Evolutionary conservation across 1,140 invertebrate species (phyloP).

Genomic region (Drosophila kikkawai): DNA sequence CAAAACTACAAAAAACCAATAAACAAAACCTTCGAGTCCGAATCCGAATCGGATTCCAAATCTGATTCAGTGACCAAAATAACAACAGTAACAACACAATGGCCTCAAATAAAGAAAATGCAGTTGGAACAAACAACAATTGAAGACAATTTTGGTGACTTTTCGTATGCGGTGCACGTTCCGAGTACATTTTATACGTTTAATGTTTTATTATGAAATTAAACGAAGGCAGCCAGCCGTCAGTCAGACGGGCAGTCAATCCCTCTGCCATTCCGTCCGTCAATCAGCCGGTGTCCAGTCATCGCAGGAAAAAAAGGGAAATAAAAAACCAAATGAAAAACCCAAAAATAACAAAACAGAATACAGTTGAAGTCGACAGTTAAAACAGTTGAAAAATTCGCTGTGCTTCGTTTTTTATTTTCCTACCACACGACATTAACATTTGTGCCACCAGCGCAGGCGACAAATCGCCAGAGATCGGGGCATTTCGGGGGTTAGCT

Average conservation of each 20-base stretch:
- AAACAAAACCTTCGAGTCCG: conserved; percentile 68
- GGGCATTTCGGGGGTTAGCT: conserved; percentile 8
- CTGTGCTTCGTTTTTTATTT: conserved; percentile 28
- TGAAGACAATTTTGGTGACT: conserved; percentile 56
- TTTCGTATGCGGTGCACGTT: conserved; percentile 70
- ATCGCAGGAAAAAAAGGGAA: conserved; percentile 12
- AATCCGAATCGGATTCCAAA: conserved; percentile 61
- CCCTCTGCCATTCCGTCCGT: conserved; percentile 42
- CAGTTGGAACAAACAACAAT: conserved; percentile 48
- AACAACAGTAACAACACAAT: conserved; percentile 34
- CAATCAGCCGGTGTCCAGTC: conserved; percentile 37
- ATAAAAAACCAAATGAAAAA: conserved; percentile 25
- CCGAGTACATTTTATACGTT: conserved; percentile 73
- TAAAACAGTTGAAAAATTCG: conserved; percentile 50
- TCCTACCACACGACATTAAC: conserved; percentile 65
- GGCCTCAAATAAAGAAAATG: conserved; percentile 43
- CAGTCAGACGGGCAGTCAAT: conserved; percentile 29
- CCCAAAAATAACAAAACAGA: conserved; percentile 36
- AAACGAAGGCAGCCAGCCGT: conserved; percentile 51
- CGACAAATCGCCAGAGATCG: conserved; percentile 26
- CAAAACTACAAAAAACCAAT: conserved; percentile 38
- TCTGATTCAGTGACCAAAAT: conserved; percentile 55
- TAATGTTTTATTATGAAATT: conserved; percentile 79
- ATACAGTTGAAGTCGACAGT: conserved; percentile 52
- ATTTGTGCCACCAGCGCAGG: conserved; percentile 67